Percentiles rank a stretch among this genome's conserved stretches.
phyloP scores from a whole-genome alignment of 2,888 invertebrate genomes.

The Caenorhabditis sp. region DNA sequence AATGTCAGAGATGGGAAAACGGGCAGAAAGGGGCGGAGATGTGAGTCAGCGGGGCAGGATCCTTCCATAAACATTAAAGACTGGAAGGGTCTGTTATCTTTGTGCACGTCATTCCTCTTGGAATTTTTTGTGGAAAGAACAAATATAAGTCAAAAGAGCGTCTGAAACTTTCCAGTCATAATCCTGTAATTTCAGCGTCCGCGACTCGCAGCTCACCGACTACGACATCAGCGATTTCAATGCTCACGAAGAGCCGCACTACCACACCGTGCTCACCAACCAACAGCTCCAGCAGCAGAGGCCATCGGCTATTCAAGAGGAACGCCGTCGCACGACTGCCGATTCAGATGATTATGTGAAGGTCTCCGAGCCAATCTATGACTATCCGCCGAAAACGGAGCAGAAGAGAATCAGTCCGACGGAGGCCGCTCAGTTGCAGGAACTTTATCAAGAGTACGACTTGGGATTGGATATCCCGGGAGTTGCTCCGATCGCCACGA shows the following conservation, averaged over 20 bases:
- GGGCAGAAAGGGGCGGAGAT: neutral
- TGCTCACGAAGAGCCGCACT: conserved; percentile 51
- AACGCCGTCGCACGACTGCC: conserved; percentile 49
- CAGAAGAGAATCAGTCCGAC: conserved; percentile 60
- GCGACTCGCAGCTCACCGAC: conserved; percentile 66
- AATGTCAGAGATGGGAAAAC: neutral
- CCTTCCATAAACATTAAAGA: conserved; percentile 2
- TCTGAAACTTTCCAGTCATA: neutral
- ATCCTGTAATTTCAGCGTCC: conserved; percentile 53
- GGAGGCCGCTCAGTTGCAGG: conserved; percentile 63
- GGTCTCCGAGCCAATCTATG: conserved; percentile 62
- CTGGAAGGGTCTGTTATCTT: neutral
- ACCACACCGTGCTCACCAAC: conserved; percentile 34
- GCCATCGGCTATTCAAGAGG: conserved; percentile 37
- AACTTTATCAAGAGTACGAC: conserved; percentile 66
- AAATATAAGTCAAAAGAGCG: neutral
- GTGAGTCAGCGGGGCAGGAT: conserved; percentile 1
- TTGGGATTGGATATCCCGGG: conserved; percentile 63
- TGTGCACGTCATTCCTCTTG: neutral
- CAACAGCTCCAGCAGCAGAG: conserved; percentile 8
- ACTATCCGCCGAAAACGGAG: conserved; percentile 48
- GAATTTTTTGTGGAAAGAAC: neutral
- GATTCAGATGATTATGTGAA: conserved; percentile 71
- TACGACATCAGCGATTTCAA: conserved; percentile 67
- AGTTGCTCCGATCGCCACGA: conserved; percentile 31